Conservation (phyloP, 2,797 vertebrate genomes). For the Orientallactaga sibirica region DNA sequence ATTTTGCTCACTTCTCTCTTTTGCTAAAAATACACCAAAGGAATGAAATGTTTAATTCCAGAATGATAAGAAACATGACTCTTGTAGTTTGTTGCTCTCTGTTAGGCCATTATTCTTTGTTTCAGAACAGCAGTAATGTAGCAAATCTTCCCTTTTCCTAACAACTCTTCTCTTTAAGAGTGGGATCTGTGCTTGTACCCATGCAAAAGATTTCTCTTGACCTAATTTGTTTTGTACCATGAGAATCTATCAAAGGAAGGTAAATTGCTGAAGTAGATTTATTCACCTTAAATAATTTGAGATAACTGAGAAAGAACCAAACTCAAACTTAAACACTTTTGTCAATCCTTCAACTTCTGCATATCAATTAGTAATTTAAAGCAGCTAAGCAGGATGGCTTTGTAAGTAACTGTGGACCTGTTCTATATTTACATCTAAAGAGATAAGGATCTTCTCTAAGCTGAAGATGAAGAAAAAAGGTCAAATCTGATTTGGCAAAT, state of each 20-base stretch:
- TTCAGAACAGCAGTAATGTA: constrained; percentile 71
- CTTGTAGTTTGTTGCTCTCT: constrained; percentile 59
- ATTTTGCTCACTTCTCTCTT: constrained; percentile 65
- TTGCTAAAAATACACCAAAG: constrained; percentile 56
- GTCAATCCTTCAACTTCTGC: constrained; percentile 75
- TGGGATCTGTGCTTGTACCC: not conserved
- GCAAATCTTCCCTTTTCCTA: constrained; percentile 66
- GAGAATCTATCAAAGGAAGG: constrained; percentile 81
- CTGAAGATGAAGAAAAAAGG: constrained; percentile 22
- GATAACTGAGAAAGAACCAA: constrained; percentile 80
- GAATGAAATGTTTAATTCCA: constrained; percentile 62
- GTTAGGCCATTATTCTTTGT: constrained; percentile 62
- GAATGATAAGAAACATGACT: constrained; percentile 65
- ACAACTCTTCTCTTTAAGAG: constrained; percentile 65
- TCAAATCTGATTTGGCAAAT: not conserved
- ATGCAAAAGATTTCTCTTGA: constrained; percentile 76
- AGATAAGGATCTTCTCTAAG: not conserved
- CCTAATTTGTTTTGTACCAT: constrained; percentile 77
- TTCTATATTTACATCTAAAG: not conserved
- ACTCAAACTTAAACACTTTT: constrained; percentile 79
- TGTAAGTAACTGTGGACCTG: not conserved
- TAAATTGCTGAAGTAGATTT: constrained; percentile 77
- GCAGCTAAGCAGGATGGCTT: constrained; percentile 68
- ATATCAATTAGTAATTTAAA: constrained; percentile 81
- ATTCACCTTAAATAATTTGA: constrained; percentile 80